A percentile compares a stretch with the other conserved stretches of the same genome.
These are phyloP conservation scores for Typhlichthys subterraneus DNA, from an alignment of 2,797 vertebrate species.

Conservation along the genomic window DNA sequence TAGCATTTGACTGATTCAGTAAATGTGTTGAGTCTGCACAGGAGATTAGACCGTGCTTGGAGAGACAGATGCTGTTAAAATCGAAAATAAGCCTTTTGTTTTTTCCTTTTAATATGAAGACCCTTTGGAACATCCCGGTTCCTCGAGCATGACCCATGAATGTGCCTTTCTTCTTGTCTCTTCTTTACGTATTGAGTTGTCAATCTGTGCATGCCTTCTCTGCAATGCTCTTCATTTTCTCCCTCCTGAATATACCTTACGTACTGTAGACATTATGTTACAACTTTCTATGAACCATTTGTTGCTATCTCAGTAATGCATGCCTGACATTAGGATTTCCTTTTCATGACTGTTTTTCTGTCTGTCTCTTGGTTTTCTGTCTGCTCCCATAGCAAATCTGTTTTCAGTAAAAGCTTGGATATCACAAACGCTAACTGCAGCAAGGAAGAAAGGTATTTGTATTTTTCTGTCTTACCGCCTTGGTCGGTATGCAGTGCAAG, in stretches of 20 bases:
- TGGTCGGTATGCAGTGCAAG: constrained; percentile 70
- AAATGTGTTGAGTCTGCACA: not conserved
- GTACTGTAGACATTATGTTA: constrained; percentile 1
- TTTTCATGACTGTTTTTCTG: constrained; percentile 57
- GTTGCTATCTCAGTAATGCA: constrained; percentile 36
- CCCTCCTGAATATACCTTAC: not conserved
- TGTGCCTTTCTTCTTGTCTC: constrained; percentile 5
- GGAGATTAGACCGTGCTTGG: not conserved
- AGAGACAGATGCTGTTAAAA: not conserved
- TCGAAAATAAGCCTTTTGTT: not conserved
- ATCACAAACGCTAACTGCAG: constrained; percentile 98
- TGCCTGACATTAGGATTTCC: constrained; percentile 38
- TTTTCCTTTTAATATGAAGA: not conserved
- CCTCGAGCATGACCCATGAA: constrained; percentile 42
- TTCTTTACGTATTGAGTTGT: constrained; percentile 6
- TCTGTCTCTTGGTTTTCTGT: constrained; percentile 63
- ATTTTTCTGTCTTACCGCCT: constrained; percentile 73
- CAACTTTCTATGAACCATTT: not conserved
- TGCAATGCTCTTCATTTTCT: constrained; percentile 7
- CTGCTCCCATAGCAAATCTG: constrained; percentile 91
- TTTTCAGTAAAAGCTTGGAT: constrained; percentile 99
- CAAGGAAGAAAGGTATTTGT: constrained; percentile 95
- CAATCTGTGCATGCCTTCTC: constrained; percentile 29
- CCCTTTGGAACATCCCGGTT: constrained; percentile 14
- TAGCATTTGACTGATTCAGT: not conserved